Evolutionary conservation across 2,113 vertebrate genomes (phyloP).

Genomic region (Numenius arquata): DNA sequence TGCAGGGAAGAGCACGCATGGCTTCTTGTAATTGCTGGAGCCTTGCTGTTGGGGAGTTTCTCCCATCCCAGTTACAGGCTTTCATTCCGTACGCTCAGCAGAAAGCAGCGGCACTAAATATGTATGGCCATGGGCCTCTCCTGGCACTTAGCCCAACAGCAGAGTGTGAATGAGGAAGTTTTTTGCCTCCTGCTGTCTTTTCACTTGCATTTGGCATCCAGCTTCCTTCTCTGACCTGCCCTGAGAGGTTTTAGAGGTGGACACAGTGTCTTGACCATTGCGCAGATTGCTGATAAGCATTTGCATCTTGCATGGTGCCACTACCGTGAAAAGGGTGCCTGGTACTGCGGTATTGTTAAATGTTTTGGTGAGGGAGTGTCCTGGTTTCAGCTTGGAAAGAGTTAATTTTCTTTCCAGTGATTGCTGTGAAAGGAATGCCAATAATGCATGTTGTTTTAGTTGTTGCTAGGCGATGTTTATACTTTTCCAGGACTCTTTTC

Average conservation of each 20-base stretch:
- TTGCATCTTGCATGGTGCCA: background rate
- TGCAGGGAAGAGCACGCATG: background rate
- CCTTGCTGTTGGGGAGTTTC: background rate
- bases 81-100: background rate
- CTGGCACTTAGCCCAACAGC: background rate
- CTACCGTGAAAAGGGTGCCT: background rate
- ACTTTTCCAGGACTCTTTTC: background rate
- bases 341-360: background rate
- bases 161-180: background rate
- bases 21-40: accelerated
- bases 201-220: background rate
- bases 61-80: background rate
- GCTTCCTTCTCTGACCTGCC: background rate
- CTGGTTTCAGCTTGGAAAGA: background rate
- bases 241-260: background rate
- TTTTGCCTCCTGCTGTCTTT: background rate
- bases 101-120: background rate
- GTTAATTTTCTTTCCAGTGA: background rate
- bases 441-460: background rate
- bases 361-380: background rate
- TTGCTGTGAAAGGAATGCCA: background rate
- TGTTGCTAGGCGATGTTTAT: background rate
- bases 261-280: background rate
- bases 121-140: background rate
- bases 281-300: background rate